A percentile compares a stretch with the other conserved stretches of the same genome.
Conservation (phyloP, 2,113 vertebrate species). For the Sorex araneus region DNA sequence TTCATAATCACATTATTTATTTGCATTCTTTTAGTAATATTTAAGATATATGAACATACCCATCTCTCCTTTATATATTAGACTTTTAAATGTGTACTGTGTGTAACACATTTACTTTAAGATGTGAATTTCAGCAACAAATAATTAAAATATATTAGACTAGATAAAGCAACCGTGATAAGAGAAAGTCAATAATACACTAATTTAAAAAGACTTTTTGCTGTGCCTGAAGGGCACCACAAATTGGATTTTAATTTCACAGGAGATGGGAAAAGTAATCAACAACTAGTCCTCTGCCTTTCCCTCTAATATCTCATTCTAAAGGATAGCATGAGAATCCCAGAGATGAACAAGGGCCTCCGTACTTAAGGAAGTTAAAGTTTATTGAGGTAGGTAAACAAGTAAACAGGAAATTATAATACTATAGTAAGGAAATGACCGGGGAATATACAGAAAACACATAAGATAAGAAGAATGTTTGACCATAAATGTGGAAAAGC, state of each 20-base stretch:
- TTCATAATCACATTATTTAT: background rate
- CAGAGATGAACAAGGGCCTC: background rate
- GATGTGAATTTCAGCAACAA: slow-evolving; percentile 54
- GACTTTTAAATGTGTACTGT: slow-evolving; percentile 36
- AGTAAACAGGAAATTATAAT: background rate
- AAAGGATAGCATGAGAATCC: background rate
- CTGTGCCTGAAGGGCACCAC: background rate
- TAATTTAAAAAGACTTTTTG: slow-evolving; percentile 15
- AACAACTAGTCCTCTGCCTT: background rate
- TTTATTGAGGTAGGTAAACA: background rate
- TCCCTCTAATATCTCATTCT: background rate
- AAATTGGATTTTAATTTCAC: slow-evolving; percentile 49
- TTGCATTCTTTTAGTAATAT: slow-evolving; percentile 27
- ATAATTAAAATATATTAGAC: slow-evolving; percentile 62
- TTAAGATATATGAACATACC: background rate
- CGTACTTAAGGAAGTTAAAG: background rate
- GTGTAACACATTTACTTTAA: slow-evolving; percentile 36
- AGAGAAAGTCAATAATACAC: slow-evolving; percentile 54
- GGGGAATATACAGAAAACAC: background rate
- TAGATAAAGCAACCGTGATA: slow-evolving; percentile 29
- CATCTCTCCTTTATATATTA: slow-evolving; percentile 3
- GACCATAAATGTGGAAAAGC: background rate
- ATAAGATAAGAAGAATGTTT: background rate
- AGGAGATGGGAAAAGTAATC: slow-evolving; percentile 6
- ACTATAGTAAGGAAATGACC: background rate